Evolutionary conservation across 2,888 invertebrate genomes (phyloP).

Genomic region (Diabrotica balteata): DNA sequence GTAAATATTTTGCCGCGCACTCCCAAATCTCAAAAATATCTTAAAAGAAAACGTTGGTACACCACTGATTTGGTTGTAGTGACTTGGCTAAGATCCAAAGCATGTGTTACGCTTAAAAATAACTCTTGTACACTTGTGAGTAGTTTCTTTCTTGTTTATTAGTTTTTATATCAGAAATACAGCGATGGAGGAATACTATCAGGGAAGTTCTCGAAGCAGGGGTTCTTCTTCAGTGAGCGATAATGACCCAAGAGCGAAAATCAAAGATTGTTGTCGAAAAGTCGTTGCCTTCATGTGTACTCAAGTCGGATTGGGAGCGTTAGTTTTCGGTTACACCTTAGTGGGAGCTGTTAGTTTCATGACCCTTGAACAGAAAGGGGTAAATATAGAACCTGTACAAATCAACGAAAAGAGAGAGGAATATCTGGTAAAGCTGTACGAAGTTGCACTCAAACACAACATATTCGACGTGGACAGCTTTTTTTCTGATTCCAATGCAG

Average conservation of each 20-base stretch:
- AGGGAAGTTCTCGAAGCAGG: conserved; percentile 44
- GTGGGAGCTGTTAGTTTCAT: conserved; percentile 85
- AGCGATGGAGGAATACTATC: conserved; percentile 24
- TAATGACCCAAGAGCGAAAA: conserved; percentile 74
- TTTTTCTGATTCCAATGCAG: conserved; percentile 66
- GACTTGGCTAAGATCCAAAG: conserved; percentile 22
- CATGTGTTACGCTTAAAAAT: conserved; percentile 25
- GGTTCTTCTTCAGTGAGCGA: conserved; percentile 70
- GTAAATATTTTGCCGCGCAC: no score
- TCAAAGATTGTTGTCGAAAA: conserved; percentile 86
- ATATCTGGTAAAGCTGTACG: conserved; percentile 73
- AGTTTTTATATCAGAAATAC: background rate
- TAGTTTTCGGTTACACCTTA: conserved; percentile 86
- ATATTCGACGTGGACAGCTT: conserved; percentile 74
- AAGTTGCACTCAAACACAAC: conserved; percentile 68
- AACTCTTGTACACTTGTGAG: conserved; percentile 21
- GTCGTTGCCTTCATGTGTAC: conserved; percentile 92
- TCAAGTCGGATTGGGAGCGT: conserved; percentile 87
- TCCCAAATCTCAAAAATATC: no score
- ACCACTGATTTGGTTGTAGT: background rate
- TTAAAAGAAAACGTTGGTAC: background rate
- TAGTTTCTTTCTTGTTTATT: conserved; percentile 6
- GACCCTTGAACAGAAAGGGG: conserved; percentile 70
- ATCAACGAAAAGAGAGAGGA: conserved; percentile 60
- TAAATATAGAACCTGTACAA: conserved; percentile 35